These are phyloP conservation scores for Alsophila aescularia DNA, from an alignment of 2,888 invertebrate genomes.

Conservation along the genomic window DNA sequence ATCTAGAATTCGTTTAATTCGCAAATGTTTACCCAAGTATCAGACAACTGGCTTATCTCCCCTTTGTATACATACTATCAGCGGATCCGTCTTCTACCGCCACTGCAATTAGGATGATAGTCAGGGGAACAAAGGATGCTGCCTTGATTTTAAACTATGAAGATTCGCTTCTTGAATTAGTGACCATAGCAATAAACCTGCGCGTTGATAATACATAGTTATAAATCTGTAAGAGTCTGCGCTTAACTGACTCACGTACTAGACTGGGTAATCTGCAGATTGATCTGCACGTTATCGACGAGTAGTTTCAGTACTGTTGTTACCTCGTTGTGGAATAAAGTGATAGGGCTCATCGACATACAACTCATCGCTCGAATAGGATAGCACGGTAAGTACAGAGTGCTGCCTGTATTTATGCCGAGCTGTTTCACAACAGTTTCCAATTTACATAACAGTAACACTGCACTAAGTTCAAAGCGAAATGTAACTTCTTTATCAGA, in stretches of 20 bases:
- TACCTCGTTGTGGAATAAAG: not conserved
- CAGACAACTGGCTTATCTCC: no score
- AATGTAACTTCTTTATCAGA: no score
- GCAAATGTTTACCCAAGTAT: no score
- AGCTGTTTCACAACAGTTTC: not conserved
- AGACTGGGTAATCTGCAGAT: constrained; percentile 1
- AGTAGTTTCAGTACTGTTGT: not conserved
- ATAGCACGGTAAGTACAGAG: not conserved
- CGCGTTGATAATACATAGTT: no score
- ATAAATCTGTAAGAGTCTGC: no score
- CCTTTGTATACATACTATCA: not conserved
- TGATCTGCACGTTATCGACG: constrained; percentile 1
- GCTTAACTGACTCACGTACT: not conserved
- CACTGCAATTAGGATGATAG: not conserved
- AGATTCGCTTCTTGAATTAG: not conserved
- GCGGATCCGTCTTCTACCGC: not conserved
- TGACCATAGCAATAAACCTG: not conserved
- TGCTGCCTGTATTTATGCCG: not conserved
- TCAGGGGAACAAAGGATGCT: not conserved
- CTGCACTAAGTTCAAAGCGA: not conserved
- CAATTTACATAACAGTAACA: not conserved
- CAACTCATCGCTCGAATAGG: not conserved
- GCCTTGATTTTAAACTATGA: not conserved
- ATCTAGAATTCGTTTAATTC: no score
- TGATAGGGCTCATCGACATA: not conserved